Evolutionary conservation across 2,888 invertebrate genomes (phyloP), one percentile per base, ranked within the genome.

Genomic region (Fragum sueziense): DNA sequence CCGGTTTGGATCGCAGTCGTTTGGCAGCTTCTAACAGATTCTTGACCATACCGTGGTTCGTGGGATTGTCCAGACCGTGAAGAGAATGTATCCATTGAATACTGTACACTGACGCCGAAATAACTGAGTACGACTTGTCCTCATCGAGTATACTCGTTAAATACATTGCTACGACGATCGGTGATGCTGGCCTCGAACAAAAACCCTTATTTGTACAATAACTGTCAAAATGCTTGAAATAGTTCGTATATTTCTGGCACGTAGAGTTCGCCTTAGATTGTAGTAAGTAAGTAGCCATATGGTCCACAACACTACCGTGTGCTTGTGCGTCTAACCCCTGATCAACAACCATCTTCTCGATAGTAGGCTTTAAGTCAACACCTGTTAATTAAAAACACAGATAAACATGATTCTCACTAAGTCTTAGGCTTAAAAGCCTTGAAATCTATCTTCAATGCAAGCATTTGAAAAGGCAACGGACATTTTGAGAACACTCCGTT

Each of bases 21-120:
- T 85, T 80, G 17, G 82, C 54, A 11, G 74, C 20, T 27, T 85
- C 80, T 27, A 82, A 20, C 22, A 85, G 37, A 59, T 72, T 80
- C 22, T 51, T 80, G 11, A 82, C 80, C 67, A 80, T 82, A 14
- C 47, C 0, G 33, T 84, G 80, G 25, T 76, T 65, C 0, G 80
- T 84, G 22, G 81, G 81, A 75, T 81, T 75, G 1, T 59, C 17
- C 1, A 71, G 57, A 33, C 47, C 59, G 41, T 59, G 34, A 2
- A 81, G 11, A 22, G n/a, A 20, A 65, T 81, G 75, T 17, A 57
- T 75, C 78, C 78, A 81, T 34, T 78, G 72, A 9, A 81, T 69
- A n/a, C 69, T 52, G 34, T 81, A 81, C 1, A 72, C 14, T 9
- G 69, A 34, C n/a, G 62, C 25, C 7, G 69, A 33, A 17, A 81